Evolutionary conservation across 2,888 invertebrate species (phyloP).

Genomic region (Lochmaea capreae): DNA sequence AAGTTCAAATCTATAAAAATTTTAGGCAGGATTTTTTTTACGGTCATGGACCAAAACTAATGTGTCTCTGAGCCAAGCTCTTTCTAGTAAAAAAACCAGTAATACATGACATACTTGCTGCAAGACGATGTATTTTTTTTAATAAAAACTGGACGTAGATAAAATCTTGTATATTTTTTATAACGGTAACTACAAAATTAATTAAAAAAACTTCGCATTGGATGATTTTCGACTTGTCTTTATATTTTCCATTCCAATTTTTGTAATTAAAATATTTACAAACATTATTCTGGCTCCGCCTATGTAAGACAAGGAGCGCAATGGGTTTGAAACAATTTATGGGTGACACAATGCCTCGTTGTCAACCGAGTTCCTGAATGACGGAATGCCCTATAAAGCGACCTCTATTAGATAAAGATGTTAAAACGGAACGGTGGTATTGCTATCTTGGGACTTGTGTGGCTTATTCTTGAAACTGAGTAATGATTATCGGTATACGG

Average conservation of each 20-base stretch:
- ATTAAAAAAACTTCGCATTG: too few species aligned
- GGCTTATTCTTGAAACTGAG: slow-evolving; percentile 33
- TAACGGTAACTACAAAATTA: too few species aligned
- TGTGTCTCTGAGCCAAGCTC: too few species aligned
- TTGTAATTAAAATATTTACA: not conserved
- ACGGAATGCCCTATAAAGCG: slow-evolving; percentile 50
- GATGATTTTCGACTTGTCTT: too few species aligned
- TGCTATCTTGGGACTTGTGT: slow-evolving; percentile 33
- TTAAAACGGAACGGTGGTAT: slow-evolving; percentile 38
- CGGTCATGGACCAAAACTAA: too few species aligned
- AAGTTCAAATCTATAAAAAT: too few species aligned
- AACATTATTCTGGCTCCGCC: not conserved
- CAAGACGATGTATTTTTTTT: too few species aligned
- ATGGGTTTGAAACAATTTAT: slow-evolving; percentile 40
- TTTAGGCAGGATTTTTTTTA: too few species aligned
- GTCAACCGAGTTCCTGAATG: slow-evolving; percentile 49
- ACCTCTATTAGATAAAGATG: slow-evolving; percentile 47
- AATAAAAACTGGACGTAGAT: too few species aligned
- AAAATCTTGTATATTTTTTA: too few species aligned
- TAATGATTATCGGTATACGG: slow-evolving; percentile 22
- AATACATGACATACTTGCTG: too few species aligned
- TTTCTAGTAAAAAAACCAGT: too few species aligned
- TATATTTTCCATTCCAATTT: not conserved
- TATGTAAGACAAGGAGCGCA: slow-evolving; percentile 10
- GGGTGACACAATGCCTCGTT: slow-evolving; percentile 50